Base-by-base conservation (phyloP, 2,797 vertebrate species). In the Chelon labrosus region DNA sequence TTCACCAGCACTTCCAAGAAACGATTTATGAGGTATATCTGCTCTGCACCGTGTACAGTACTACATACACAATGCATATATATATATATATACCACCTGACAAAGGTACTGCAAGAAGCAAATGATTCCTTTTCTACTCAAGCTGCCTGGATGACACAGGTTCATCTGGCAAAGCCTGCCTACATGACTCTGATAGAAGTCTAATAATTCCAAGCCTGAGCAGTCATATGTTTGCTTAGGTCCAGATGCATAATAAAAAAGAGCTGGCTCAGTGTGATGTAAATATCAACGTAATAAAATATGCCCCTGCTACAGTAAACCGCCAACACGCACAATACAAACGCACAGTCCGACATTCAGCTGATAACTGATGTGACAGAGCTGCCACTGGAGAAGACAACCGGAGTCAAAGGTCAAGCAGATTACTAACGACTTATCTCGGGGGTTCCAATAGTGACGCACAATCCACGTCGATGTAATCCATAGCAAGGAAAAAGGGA, bases 321-420 rank as follows among this genome's bases (percentile, higher is more conserved):
- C 53, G 20, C 44, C 57, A 74, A 76, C 65, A 47, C 19, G 37
- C 35, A 65, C 55, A 65, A 69, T 71, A 77, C 13, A 74, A 75
- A 79, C 39, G 51, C 47, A 35, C 64, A 50, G 69, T 58, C 47
- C 1, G 5, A 46, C 54, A 73, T 55, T 83, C 50, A 73, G 62
- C 47, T 69, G 84, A 82, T 75, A 82, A 61, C 64, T 65, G 63
- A 83, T 76, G 75, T 80, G 73, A 86, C 70, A 62, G 54, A 70
- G 58, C 55, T 70, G 68, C 71, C 73, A 67, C 77, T 76, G 74
- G 7, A 64, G 49, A 70, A 54, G 71, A 84, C 38, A 59, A 60
- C 9, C 51, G n/a, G 44, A 19, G 77, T 86, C 75, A 86, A 70
- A 87, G 78, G 85, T 83, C 70, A 46, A 2, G 3, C 42, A n/a